Evolutionary conservation across 2,797 vertebrate species (phyloP), one percentile per base, ranked within the genome.

Genomic region (Urophycis tenuis): DNA sequence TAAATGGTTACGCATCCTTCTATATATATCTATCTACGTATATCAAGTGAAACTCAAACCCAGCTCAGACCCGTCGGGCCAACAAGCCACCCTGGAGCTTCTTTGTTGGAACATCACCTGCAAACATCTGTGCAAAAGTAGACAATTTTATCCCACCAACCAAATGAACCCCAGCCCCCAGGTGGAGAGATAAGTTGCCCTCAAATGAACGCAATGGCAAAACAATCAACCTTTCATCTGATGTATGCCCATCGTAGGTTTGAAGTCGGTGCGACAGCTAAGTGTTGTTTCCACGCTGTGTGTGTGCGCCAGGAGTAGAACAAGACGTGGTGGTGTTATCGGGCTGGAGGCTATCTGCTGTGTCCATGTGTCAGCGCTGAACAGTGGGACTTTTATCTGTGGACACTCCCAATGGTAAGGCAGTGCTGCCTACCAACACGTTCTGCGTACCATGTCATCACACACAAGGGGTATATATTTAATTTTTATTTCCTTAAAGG

Each of bases 311-410:
- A 60, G 53, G 53, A 8, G 53, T 22, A 9, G 17, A 53, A 2
- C n/a, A 29, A 29, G 60, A 67, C 60, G 29, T 67, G 60, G n/a
- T 12, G 29, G 25, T 60, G 83, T 90, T 91, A 91, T 90, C 88
- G 73, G n/a, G 60, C 29, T 67, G 25, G 72, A 72, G 64, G 85
- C 33, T 92, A 93, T 92, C 92, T 87, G 84, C 74, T 5, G 76
- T 30, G 78, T 72, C 86, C 90, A 92, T 87, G 84, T 87, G 89
- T 82, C 77, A 75, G 75, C 74, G 72, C 41, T 36, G 39, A 35
- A 14, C 67, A 30, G n/a, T n/a, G 15, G n/a, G 19, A 29, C 22
- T 71, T 77, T 77, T 80, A 84, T 79, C 83, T 75, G 10, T 53
- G 31, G 71, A 72, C 17, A 89, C 91, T 88, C 90, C 90, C 88